Evolutionary conservation across 2,888 invertebrate genomes (phyloP).

Genomic region (Hartigia nigra): DNA sequence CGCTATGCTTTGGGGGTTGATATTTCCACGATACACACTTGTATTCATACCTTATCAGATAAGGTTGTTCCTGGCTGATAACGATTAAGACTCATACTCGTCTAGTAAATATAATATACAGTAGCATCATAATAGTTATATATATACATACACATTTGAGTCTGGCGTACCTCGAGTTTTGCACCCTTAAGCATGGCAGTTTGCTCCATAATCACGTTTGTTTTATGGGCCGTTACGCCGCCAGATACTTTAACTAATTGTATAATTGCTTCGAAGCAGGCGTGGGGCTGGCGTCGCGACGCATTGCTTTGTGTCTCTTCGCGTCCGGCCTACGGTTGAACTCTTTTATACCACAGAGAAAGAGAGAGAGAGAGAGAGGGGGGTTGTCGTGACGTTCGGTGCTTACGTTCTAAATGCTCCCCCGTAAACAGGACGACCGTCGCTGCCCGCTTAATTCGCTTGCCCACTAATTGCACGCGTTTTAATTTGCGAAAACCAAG

Average conservation of each 20-base stretch:
- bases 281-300: conserved; percentile 44
- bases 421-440: conserved; percentile 48
- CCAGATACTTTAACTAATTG: conserved; percentile 65
- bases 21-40: not conserved
- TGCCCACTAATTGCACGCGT: conserved; percentile 55
- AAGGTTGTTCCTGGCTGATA: not conserved
- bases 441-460: conserved; percentile 41
- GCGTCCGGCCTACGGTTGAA: not conserved
- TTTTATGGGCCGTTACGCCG: conserved; percentile 62
- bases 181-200: conserved; percentile 27
- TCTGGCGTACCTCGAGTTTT: conserved; percentile 1
- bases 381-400: conserved; percentile 31
- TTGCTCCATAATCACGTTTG: conserved; percentile 55
- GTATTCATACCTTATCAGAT: not conserved
- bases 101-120: not conserved
- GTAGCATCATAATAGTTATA: not conserved
- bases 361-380: conserved; percentile 43
- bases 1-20: not conserved
- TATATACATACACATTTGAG: not conserved
- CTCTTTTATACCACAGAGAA: conserved; percentile 23
- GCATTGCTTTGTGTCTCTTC: conserved; percentile 33
- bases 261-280: conserved; percentile 60
- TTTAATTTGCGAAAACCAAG: conserved; percentile 51
- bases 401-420: conserved; percentile 39
- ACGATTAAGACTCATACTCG: not conserved